Evolutionary conservation across 2,797 vertebrate species (phyloP).

Genomic region (Setipinna tenuifilis): DNA sequence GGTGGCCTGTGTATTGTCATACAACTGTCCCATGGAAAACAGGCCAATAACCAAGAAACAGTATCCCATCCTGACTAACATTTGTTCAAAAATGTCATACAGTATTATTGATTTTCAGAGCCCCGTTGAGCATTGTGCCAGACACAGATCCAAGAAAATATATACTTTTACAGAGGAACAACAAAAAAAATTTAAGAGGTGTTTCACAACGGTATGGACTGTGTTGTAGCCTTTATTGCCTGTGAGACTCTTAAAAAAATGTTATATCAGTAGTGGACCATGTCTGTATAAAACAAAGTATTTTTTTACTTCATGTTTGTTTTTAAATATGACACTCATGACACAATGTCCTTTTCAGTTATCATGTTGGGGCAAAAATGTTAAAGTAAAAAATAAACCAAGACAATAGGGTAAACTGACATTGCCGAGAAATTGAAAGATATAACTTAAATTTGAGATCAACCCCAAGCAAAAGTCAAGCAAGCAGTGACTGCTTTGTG

Average conservation of each 20-base stretch:
- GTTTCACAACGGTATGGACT: constrained; percentile 22
- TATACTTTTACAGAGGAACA: constrained; percentile 44
- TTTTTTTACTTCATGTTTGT: background rate
- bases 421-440: background rate
- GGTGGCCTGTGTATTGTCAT: constrained; percentile 61
- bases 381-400: constrained; percentile 37
- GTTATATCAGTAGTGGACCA: background rate
- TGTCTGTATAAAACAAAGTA: background rate
- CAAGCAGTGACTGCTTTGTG: background rate
- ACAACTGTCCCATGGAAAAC: constrained; percentile 37
- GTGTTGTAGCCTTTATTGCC: constrained; percentile 58
- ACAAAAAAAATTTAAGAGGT: constrained; percentile 34
- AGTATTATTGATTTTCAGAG: constrained; percentile 35
- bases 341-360: constrained; percentile 28
- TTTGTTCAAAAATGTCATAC: constrained; percentile 30
- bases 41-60: constrained; percentile 42
- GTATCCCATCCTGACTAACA: constrained; percentile 39
- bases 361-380: constrained; percentile 40
- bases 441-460: background rate
- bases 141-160: constrained; percentile 34
- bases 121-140: constrained; percentile 43
- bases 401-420: constrained; percentile 12
- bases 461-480: background rate
- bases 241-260: constrained; percentile 43
- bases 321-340: constrained; percentile 9